Conservation (phyloP, 1,140 invertebrate genomes). For the Drosophila equinoxialis region DNA sequence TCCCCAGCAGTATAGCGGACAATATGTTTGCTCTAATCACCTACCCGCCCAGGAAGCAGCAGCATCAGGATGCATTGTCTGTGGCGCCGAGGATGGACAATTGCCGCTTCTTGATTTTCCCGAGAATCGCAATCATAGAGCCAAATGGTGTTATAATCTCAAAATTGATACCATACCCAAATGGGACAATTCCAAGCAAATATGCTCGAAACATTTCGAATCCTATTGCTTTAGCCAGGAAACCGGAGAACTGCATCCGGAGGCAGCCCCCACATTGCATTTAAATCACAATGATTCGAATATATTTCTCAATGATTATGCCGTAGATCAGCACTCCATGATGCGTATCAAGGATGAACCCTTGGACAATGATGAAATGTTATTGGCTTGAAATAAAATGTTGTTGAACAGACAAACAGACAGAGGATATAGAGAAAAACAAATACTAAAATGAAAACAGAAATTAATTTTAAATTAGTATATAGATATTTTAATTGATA, state of each 20-base stretch:
- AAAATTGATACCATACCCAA: conserved; percentile 69
- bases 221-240: conserved; percentile 44
- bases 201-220: conserved; percentile 69
- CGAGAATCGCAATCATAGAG: conserved; percentile 59
- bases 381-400: conserved; percentile 30
- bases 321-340: conserved; percentile 31
- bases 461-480: conserved; percentile 40
- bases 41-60: conserved; percentile 34
- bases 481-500: conserved; percentile 40
- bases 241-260: conserved; percentile 44
- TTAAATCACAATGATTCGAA: conserved; percentile 60
- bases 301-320: conserved; percentile 65
- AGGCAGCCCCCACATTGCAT: conserved; percentile 65
- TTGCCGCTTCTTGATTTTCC: conserved; percentile 62
- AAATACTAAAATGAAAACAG: neutral
- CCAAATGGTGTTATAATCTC: conserved; percentile 73
- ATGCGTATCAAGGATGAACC: conserved; percentile 63
- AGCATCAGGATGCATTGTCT: conserved; percentile 44
- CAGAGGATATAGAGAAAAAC: conserved; percentile 14
- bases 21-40: conserved; percentile 56
- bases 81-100: conserved; percentile 47
- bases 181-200: conserved; percentile 61
- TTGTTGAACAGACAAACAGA: neutral
- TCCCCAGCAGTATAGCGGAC: conserved; percentile 41
- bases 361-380: conserved; percentile 52